Evolutionary conservation across 2,113 vertebrate species (phyloP).

Genomic region (Lophius piscatorius): DNA sequence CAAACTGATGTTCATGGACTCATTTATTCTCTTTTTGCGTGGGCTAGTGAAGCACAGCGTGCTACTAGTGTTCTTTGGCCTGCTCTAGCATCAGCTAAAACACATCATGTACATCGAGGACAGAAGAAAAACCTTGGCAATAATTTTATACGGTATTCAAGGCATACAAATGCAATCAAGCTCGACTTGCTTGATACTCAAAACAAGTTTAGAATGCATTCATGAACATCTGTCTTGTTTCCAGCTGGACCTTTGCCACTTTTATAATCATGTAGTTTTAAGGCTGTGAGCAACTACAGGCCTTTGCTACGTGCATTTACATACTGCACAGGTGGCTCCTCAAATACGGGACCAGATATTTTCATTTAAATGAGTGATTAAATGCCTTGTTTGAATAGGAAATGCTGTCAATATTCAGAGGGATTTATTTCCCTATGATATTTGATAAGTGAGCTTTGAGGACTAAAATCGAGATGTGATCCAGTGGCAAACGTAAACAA

Average conservation of each 20-base stretch:
- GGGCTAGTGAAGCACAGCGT: constrained; percentile 54
- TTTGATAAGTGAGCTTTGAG: constrained; percentile 62
- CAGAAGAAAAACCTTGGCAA: no score
- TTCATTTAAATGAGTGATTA: constrained; percentile 82
- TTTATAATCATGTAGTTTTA: constrained; percentile 74
- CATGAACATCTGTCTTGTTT: constrained; percentile 11
- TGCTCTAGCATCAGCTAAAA: constrained; percentile 29
- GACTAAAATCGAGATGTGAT: constrained; percentile 42
- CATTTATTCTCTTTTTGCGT: constrained; percentile 68
- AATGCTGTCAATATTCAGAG: constrained; percentile 73
- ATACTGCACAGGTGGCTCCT: constrained; percentile 78
- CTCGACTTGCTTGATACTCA: neutral
- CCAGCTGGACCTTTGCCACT: constrained; percentile 47
- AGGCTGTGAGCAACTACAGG: constrained; percentile 42
- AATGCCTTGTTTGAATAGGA: constrained; percentile 82
- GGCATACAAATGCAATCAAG: neutral
- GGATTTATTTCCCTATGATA: constrained; percentile 57
- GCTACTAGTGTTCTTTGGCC: constrained; percentile 6
- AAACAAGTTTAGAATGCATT: neutral
- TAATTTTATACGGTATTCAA: neutral
- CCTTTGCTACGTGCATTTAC: constrained; percentile 74
- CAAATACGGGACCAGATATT: constrained; percentile 75
- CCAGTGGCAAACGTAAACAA: constrained; percentile 36
- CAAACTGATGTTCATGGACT: constrained; percentile 37
- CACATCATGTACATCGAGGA: neutral